phyloP scores from a whole-genome alignment of 2,797 vertebrate genomes.

The Lemur catta region DNA sequence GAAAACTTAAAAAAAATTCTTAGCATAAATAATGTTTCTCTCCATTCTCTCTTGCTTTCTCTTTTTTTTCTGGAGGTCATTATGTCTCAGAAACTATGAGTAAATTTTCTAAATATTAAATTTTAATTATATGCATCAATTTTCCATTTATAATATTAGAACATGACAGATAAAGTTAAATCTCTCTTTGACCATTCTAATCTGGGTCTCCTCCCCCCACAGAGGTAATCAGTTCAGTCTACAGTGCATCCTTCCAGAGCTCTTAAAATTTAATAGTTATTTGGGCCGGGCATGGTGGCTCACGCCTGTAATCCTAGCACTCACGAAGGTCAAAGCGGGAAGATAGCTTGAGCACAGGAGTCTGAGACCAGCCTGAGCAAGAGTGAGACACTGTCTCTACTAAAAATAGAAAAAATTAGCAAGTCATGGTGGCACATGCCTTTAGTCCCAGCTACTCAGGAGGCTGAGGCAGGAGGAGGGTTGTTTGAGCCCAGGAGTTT shows the following conservation, averaged over 20 bases:
- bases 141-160: neutral
- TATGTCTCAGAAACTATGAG: neutral
- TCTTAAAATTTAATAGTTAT: neutral
- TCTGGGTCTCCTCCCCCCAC: neutral
- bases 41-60: neutral
- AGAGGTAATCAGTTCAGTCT: neutral
- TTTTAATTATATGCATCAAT: neutral
- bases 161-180: neutral
- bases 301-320: neutral
- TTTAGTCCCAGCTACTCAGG: too few species aligned
- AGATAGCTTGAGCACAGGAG: neutral
- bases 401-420: too few species aligned
- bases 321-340: neutral
- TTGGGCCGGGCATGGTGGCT: neutral
- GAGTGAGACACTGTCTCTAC: too few species aligned
- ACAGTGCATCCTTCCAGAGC: neutral
- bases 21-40: neutral
- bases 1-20: neutral
- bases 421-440: too few species aligned
- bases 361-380: neutral
- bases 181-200: neutral
- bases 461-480: too few species aligned
- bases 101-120: neutral
- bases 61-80: neutral
- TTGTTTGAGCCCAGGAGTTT: too few species aligned